Base-by-base conservation (phyloP, 2,888 invertebrate species). In the Dendrolimus houi region DNA sequence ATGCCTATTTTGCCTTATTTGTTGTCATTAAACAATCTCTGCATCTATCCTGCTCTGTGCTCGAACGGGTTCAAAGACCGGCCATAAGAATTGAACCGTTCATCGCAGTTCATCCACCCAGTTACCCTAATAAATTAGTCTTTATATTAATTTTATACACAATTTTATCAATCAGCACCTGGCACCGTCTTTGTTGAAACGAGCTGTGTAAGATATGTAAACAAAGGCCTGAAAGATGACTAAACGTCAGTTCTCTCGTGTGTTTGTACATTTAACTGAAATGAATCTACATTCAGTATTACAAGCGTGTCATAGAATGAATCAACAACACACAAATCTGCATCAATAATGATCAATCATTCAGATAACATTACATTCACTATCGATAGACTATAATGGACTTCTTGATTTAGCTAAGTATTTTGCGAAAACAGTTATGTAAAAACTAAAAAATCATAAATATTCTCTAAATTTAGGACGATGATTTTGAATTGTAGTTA, bases 41-140 rank as follows among this genome's bases (percentile, higher is more conserved):
- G 70, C 77, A 71, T 75, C 74, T 77, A 71, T 75, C 74, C 72
- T 74, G 73, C 72, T 78, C 72, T 72, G 59, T 29, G 47, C 47
- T 47, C 62, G 60, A 59, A 64, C 64, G 75, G 70, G 86, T 85
- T 87, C 85, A 86, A 84, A 86, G 83, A 83, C 85, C 83, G 75
- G 68, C 47, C 6, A 29, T 6, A 8, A 47, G 47, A 47, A 47
- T 47, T 47, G 47, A 47, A 47, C 75, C 73, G 72, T 75, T 74
- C 66, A 69, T 72, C 72, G 68, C 67, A 68, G 75, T 75, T 77
- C 75, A 73, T 69, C 70, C 69, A 70, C 74, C 75, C 70, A 72
- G 65, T 72, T 71, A 65, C 57, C 60, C 61, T 56, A 52, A 55
- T 1, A 52, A 53, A 56, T 54, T 52, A 52, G 53, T 55, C 56